These are phyloP conservation scores for Aphelenchoides besseyi DNA, from an alignment of 1,140 invertebrate genomes.

Conservation along the genomic window DNA sequence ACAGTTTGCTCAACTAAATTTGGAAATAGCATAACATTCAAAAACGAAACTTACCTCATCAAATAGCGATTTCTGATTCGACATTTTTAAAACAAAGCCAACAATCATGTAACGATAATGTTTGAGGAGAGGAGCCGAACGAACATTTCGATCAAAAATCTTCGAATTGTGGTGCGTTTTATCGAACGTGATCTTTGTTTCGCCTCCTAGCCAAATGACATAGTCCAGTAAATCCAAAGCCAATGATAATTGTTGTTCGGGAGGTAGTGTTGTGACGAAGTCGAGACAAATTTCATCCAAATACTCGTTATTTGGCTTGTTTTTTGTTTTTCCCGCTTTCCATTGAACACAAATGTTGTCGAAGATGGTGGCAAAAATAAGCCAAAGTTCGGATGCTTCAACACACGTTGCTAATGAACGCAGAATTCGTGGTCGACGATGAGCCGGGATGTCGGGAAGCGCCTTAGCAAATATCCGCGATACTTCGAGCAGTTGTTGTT, in stretches of 20 bases:
- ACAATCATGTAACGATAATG: constrained; percentile 35
- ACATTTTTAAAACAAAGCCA: constrained; percentile 35
- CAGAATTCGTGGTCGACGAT: constrained; percentile 34
- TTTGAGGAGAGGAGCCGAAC: constrained; percentile 20
- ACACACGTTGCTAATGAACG: constrained; percentile 19
- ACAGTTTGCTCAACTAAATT: constrained; percentile 23
- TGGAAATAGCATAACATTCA: background rate
- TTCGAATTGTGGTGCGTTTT: background rate
- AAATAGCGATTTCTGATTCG: constrained; percentile 26
- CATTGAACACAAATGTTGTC: constrained; percentile 37
- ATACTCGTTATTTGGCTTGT: constrained; percentile 24
- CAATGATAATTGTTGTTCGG: constrained; percentile 34
- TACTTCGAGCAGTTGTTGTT: constrained; percentile 27
- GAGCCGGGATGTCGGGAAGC: constrained; percentile 32
- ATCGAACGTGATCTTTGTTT: background rate
- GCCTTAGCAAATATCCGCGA: constrained; percentile 26
- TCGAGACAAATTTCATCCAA: constrained; percentile 34
- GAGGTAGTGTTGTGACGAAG: constrained; percentile 21
- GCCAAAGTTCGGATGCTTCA: constrained; percentile 25
- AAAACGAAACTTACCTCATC: constrained; percentile 21
- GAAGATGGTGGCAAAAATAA: constrained; percentile 30
- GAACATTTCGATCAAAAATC: constrained; percentile 28
- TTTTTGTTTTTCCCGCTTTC: constrained; percentile 20
- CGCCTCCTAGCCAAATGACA: constrained; percentile 29
- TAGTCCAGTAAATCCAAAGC: constrained; percentile 32